Evolutionary conservation across 2,888 invertebrate genomes (phyloP), one percentile per base, ranked within the genome.

Genomic region (Stenodera caucasica): DNA sequence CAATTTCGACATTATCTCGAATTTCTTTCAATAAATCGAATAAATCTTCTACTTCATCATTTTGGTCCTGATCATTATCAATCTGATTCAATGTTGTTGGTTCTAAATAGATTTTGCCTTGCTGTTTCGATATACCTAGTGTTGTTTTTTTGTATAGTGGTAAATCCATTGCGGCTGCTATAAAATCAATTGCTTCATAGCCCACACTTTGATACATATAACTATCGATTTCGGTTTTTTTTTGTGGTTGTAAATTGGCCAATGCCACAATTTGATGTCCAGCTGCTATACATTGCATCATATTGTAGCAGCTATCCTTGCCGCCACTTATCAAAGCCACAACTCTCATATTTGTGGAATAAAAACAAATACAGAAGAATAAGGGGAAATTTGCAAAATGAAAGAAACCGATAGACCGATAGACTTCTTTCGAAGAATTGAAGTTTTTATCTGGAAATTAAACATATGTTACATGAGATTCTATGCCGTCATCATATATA

Each of bases 131-230:
- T 67, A 86, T 85, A 37, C 99, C 98, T 70, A 86, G 84, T 57
- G 98, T 98, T 63, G 86, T 85, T 71, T 90, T 87, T 63, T 94
- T 85, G 80, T 91, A 98, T 53, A 99, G 82, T 0, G 98, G 98
- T 60, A 99, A 81, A 2, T 87, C 92, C 90, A 98, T 92, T 1
- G 99, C 98, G 79, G 95, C 91, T 26, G 96, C 94, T 79, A 97
- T 93, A 68, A 92, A 84, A 67, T 90, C 90, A 67, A 99, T 90
- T 15, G 94, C 96, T 83, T 97, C 94, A 79, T 96, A 94, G 0
- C 98, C 99, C 57, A 99, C 98, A 54, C 97, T 97, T 84, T 99
- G 99, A 79, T 98, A 99, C 99, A 99, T 99, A 78, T 94, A 98
- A 65, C 80, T 80, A 63, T 80, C 79, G 33, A 80, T 76, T 70